Conservation (phyloP, 2,113 vertebrate genomes). For the Carassius carassius region DNA sequence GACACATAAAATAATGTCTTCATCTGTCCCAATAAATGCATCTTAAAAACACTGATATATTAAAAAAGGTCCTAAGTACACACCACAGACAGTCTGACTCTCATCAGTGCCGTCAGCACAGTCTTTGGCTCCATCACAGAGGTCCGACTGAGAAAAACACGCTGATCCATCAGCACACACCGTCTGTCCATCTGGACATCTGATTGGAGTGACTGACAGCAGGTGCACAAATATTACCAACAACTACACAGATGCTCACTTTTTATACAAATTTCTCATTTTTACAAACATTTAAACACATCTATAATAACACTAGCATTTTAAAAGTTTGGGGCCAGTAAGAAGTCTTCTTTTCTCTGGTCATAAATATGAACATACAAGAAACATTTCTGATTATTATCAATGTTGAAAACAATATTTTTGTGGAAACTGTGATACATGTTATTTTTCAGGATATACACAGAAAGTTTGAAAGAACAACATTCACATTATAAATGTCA, state of each 20-base stretch:
- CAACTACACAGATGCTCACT: not conserved
- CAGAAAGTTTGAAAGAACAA: too few relatives aligned
- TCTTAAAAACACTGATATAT: too few relatives aligned
- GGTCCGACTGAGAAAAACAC: conserved; percentile 55
- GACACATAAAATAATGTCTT: not conserved
- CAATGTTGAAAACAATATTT: too few relatives aligned
- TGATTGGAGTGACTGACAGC: conserved; percentile 40
- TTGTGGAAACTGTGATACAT: not conserved
- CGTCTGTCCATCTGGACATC: conserved; percentile 60
- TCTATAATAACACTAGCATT: not conserved
- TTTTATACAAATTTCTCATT: not conserved
- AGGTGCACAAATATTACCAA: not conserved
- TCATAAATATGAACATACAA: not conserved
- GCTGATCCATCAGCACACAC: conserved; percentile 51
- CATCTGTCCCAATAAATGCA: not conserved
- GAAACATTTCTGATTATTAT: too few relatives aligned
- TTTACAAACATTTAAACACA: not conserved
- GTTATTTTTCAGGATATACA: too few relatives aligned
- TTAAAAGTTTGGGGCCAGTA: not conserved
- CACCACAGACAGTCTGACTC: conserved; percentile 64
- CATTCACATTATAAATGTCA: too few relatives aligned
- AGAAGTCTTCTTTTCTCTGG: not conserved
- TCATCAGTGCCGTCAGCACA: conserved; percentile 73
- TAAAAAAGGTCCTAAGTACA: not conserved
- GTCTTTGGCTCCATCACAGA: conserved; percentile 70